Conservation (phyloP, 2,888 invertebrate species). For the Thumatha senex region DNA sequence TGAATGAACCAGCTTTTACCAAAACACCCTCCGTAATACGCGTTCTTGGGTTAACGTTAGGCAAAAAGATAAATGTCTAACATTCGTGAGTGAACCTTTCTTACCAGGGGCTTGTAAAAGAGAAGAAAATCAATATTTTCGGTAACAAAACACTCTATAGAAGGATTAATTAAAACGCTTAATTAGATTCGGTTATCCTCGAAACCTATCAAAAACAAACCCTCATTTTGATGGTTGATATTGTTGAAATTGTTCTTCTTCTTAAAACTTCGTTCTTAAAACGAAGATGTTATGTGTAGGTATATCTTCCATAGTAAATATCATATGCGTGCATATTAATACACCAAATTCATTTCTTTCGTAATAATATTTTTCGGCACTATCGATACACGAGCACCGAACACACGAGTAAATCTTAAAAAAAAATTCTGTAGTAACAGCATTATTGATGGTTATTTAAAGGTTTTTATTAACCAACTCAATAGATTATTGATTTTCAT, state of each 20-base stretch:
- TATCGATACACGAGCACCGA: too few species aligned
- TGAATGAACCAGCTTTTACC: slow-evolving; percentile 23
- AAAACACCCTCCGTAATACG: slow-evolving; percentile 22
- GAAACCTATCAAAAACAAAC: slow-evolving; percentile 74
- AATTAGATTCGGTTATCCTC: slow-evolving; percentile 78
- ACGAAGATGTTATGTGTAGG: neutral
- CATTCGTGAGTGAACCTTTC: slow-evolving; percentile 46
- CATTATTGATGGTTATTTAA: too few species aligned
- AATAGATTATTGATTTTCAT: too few species aligned
- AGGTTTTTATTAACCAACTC: too few species aligned
- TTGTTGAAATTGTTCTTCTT: slow-evolving; percentile 53
- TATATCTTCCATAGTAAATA: too few species aligned
- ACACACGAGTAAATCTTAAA: too few species aligned
- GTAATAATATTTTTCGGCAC: too few species aligned
- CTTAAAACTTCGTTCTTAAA: too few species aligned
- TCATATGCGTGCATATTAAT: too few species aligned
- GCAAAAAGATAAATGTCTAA: slow-evolving; percentile 39
- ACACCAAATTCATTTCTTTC: too few species aligned
- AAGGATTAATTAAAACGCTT: slow-evolving; percentile 77
- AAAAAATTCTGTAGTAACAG: too few species aligned
- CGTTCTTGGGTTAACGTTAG: slow-evolving; percentile 21
- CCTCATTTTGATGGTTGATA: slow-evolving; percentile 61
- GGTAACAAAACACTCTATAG: slow-evolving; percentile 73
- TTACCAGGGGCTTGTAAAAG: slow-evolving; percentile 41
- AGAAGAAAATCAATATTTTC: slow-evolving; percentile 67